phyloP scores from a whole-genome alignment of 2,888 invertebrate species.

The Tridacna crocea region DNA sequence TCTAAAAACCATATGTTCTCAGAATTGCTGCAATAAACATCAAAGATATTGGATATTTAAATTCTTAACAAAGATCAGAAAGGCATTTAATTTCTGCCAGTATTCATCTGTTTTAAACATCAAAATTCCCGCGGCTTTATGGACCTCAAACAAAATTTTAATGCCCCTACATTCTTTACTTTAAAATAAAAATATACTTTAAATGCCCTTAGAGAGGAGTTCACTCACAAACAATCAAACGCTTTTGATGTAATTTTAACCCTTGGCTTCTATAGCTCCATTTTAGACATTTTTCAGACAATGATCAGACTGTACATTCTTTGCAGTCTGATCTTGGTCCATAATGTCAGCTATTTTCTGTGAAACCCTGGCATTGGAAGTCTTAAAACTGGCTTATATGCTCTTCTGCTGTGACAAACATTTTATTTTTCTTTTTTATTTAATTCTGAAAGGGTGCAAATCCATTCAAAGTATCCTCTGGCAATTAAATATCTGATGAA shows the following conservation, averaged over 20 bases:
- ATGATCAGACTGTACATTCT: too few relatives aligned
- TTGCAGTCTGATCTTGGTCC: too few relatives aligned
- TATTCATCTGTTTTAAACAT: constrained; percentile 64
- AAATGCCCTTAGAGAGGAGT: constrained; percentile 46
- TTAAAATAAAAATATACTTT: constrained; percentile 48
- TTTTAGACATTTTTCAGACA: too few relatives aligned
- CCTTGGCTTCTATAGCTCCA: too few relatives aligned
- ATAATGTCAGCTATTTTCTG: too few relatives aligned
- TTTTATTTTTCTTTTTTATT: too few relatives aligned
- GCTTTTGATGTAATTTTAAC: constrained; percentile 48
- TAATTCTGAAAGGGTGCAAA: constrained; percentile 16
- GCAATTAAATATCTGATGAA: constrained; percentile 30
- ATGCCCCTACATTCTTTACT: constrained; percentile 44
- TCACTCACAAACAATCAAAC: constrained; percentile 29
- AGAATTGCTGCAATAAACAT: constrained; percentile 55
- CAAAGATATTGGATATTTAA: constrained; percentile 59
- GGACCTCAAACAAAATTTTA: constrained; percentile 45
- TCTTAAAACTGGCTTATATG: too few relatives aligned
- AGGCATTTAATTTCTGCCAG: constrained; percentile 35
- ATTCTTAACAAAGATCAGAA: constrained; percentile 53
- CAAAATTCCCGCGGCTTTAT: constrained; percentile 57
- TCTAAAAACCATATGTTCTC: constrained; percentile 60
- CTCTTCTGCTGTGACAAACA: too few relatives aligned
- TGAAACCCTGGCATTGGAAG: too few relatives aligned
- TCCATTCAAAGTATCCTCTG: constrained; percentile 50